Base-by-base conservation (phyloP, 2,888 invertebrate genomes). In the Amphimallon solstitiale region DNA sequence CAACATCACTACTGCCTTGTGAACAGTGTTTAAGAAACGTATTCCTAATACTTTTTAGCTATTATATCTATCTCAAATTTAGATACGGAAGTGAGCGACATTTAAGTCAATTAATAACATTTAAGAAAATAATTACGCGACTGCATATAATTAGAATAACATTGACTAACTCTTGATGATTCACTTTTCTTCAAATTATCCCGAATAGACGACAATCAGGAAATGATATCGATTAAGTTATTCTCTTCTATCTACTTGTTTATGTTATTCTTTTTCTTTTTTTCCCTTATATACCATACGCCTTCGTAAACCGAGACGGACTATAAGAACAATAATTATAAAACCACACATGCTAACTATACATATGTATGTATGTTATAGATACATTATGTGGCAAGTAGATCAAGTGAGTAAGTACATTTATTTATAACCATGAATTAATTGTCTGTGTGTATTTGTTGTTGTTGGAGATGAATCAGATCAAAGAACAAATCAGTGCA, bases 351-450 rank as follows among this genome's bases (percentile, higher is more conserved):
- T 29, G 29, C 9, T 14, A 2, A 15, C 49, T 49, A 1, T 29
- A 29, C 5, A 29, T 29, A 29, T 29, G 6, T 29, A 29, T 29
- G 29, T 9, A 15, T 29, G 15, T 49, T 29, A 49, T 34, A 29
- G 15, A 14, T 23, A 49, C 29, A 29, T 29, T 29, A 34, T 49
- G 29, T 49, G 49, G 49, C 49, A 34, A 34, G 34, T 49, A 49
- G 49, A 49, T 49, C 49, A 49, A 34, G 34, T 34, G 49, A 48
- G 21, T 48, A 48, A 48, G 23, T 29, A 34, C 23, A 14, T 29
- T 49, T 49, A 49, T 49, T 49, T 49, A 49, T 49, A 49, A 49
- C 49, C 34, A 15, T 34, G 34, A 34, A 49, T 49, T 49, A 49
- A 49, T 49, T 29, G 29, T 29, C 3, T 29, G 29, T 29, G 5